These are phyloP conservation scores for Ophion ventricosus DNA, from an alignment of 2,888 invertebrate genomes.

Conservation along the genomic window DNA sequence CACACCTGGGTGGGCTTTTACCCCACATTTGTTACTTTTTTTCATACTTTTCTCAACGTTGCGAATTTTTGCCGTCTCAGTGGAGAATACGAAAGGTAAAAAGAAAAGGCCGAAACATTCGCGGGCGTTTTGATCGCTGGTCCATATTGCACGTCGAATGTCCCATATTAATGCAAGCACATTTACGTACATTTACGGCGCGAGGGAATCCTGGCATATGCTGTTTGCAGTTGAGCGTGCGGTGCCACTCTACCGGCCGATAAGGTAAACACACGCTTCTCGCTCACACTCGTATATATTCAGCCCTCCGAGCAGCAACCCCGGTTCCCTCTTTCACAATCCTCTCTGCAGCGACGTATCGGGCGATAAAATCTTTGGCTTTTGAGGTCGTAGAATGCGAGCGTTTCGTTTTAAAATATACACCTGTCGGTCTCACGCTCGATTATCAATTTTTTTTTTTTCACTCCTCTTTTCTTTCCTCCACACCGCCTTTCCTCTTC, in stretches of 20 bases:
- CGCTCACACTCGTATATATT: constrained; percentile 36
- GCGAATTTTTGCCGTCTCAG: neutral
- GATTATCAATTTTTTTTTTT: constrained; percentile 4
- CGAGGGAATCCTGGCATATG: constrained; percentile 48
- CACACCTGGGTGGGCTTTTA: no score
- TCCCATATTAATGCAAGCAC: neutral
- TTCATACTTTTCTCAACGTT: neutral
- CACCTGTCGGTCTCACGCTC: neutral
- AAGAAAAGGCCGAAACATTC: neutral
- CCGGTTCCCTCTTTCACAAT: neutral
- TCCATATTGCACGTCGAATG: neutral
- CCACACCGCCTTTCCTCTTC: constrained; percentile 4
- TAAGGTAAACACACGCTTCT: constrained; percentile 48
- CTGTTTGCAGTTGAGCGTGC: constrained; percentile 34
- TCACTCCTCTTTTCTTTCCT: neutral
- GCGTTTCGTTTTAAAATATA: constrained; percentile 17
- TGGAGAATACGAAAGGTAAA: neutral
- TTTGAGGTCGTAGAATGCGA: constrained; percentile 29
- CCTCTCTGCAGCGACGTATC: constrained; percentile 10
- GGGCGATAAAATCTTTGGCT: constrained; percentile 43
- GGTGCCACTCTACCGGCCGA: constrained; percentile 44
- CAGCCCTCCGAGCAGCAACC: constrained; percentile 17
- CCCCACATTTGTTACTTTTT: no score
- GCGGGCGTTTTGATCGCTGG: neutral
- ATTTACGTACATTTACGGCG: constrained; percentile 1